Base-by-base conservation (phyloP, 2,113 vertebrate genomes). In the Salvelinus alpinus region DNA sequence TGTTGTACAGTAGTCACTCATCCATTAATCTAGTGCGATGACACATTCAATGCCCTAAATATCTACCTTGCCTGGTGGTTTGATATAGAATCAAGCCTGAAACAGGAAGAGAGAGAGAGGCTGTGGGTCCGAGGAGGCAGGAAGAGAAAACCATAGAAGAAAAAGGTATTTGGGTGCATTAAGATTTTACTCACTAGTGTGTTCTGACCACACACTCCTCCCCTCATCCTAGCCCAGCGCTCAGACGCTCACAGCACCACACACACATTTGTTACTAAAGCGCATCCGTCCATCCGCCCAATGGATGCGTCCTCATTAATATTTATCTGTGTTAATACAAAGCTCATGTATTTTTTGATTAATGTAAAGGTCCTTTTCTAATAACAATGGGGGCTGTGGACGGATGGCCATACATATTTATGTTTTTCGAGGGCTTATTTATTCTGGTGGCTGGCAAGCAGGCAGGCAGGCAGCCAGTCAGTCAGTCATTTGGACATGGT, bases 261-360 rank as follows among this genome's bases (percentile, higher is more conserved):
- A 18, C 14, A 71, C 76, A 74, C 78, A 81, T 77, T 75, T 71
- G 71, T 78, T 84, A 87, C 84, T 85, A 85, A 87, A 80, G 74
- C 66, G 74, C 78, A 85, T 76, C 84, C 72, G 69, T 27, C 69
- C 64, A 57, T 13, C n/a, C 31, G 44, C 78, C 68, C 65, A 71
- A 64, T 78, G 79, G 64, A 54, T 22, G 31, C 71, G 16, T 71
- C 60, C 84, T 87, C 79, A 84, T 88, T 89, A 85, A 87, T 89
- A 89, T 86, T 87, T 82, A 89, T 89, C 69, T 77, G 64, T 70
- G 70, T 76, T 83, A 83, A 86, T 87, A 86, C 84, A 86, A 84
- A 82, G 79, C 86, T 83, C 74, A 84, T 84, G 81, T 82, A 82
- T 80, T 80, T 87, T 66, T 80, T 81, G 59, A 87, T 89, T 80